These are phyloP conservation scores for Drosophila mauritiana DNA, from an alignment of 1,140 invertebrate species.

Conservation along the genomic window DNA sequence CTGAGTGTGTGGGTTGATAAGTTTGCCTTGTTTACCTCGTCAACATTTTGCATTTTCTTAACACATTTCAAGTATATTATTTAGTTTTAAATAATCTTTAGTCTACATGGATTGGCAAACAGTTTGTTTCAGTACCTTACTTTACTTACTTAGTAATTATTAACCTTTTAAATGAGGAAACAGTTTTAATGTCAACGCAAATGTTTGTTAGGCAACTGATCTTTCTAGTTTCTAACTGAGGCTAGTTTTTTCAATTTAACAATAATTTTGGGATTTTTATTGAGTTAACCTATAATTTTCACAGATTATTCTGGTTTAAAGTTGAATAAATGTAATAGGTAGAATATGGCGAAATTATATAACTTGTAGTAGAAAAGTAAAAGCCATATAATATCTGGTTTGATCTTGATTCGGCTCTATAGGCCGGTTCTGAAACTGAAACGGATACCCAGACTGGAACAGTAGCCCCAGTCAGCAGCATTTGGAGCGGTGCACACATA, in stretches of 20 bases:
- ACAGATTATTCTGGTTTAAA: too few species aligned
- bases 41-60: slow-evolving; percentile 39
- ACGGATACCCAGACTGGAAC: slow-evolving; percentile 29
- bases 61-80: slow-evolving; percentile 11
- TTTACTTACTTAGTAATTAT: too few species aligned
- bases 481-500: slow-evolving; percentile 37
- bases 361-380: slow-evolving; percentile 16
- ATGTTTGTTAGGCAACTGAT: neutral
- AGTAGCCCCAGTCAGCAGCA: slow-evolving; percentile 40
- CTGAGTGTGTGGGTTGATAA: slow-evolving; percentile 28
- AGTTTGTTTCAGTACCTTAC: too few species aligned
- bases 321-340: too few species aligned
- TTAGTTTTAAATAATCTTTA: neutral
- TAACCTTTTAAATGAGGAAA: too few species aligned
- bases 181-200: neutral
- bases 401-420: slow-evolving; percentile 39
- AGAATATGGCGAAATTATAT: too few species aligned
- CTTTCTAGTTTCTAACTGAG: neutral
- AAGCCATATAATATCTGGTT: slow-evolving; percentile 43
- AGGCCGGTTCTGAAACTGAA: slow-evolving; percentile 40
- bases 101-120: neutral
- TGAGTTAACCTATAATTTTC: too few species aligned
- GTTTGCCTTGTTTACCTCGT: slow-evolving; percentile 32
- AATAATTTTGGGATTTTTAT: too few species aligned
- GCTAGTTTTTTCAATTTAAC: too few species aligned